These are phyloP conservation scores for Penaeus chinensis DNA, from an alignment of 1,140 invertebrate species.

Conservation along the genomic window DNA sequence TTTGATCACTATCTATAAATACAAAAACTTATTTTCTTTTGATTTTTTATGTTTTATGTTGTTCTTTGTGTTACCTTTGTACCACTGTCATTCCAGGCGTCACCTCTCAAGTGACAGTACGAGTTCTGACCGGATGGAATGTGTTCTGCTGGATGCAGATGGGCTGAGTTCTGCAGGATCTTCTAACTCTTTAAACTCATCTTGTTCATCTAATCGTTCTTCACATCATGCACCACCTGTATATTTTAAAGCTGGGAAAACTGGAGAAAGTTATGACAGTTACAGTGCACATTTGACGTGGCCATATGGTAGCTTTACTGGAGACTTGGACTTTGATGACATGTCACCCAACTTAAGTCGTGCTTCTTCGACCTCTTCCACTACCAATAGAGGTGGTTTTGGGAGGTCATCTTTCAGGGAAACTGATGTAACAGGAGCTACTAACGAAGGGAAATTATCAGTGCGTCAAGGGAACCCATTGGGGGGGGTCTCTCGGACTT, in stretches of 20 bases:
- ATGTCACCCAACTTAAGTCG: conserved; percentile 47
- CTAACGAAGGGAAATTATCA: conserved; percentile 30
- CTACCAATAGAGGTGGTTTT: conserved; percentile 26
- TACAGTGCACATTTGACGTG: conserved; percentile 62
- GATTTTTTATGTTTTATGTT: too few species aligned
- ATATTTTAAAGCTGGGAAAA: conserved; percentile 65
- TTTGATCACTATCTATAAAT: too few species aligned
- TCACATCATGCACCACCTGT: conserved; percentile 71
- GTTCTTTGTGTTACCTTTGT: not conserved
- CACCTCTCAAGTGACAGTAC: conserved; percentile 35
- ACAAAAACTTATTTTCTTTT: too few species aligned
- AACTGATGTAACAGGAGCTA: conserved; percentile 8
- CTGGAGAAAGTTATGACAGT: conserved; percentile 70
- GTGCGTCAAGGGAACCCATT: not conserved
- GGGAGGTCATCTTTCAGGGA: conserved; percentile 24
- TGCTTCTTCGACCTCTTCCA: conserved; percentile 36
- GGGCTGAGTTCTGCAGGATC: conserved; percentile 72
- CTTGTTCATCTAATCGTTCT: conserved; percentile 72
- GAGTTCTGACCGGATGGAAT: conserved; percentile 69
- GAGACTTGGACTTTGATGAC: conserved; percentile 49
- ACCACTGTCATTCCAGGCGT: conserved; percentile 29
- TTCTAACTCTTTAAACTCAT: conserved; percentile 74
- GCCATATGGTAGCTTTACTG: conserved; percentile 48
- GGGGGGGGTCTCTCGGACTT: not conserved
- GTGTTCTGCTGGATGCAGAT: conserved; percentile 71